These are phyloP conservation scores for Sinodicranocentrus sp. DNA, from an alignment of 2,888 invertebrate species.

Conservation along the genomic window DNA sequence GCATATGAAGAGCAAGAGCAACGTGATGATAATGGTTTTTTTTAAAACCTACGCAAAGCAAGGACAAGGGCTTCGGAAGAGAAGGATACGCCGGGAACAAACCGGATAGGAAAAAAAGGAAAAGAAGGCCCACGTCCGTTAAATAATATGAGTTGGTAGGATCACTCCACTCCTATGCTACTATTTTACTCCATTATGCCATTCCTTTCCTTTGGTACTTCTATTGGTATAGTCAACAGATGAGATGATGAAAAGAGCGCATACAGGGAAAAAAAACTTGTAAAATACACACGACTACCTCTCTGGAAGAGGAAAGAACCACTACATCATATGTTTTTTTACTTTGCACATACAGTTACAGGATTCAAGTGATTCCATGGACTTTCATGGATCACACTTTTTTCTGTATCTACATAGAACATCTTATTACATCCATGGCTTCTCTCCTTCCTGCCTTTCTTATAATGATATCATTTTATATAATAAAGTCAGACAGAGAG, in stretches of 20 bases:
- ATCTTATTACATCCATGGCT: conserved; percentile 6
- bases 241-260: background rate
- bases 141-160: conserved; percentile 22
- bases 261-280: conserved; percentile 3
- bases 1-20: background rate
- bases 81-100: conserved; percentile 9
- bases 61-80: conserved; percentile 25
- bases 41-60: conserved; percentile 16
- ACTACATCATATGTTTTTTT: conserved; percentile 9
- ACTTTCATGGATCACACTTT: conserved; percentile 66
- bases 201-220: background rate
- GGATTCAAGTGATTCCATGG: conserved; percentile 64
- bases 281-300: conserved; percentile 9
- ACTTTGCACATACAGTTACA: conserved; percentile 10
- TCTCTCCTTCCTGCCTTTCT: background rate
- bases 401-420: conserved; percentile 33
- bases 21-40: conserved; percentile 20
- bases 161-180: background rate
- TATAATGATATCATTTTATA: conserved; percentile 4
- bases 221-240: background rate
- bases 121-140: conserved; percentile 40
- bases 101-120: conserved; percentile 44
- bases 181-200: background rate
- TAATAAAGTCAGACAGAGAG: conserved; percentile 16
- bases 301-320: background rate